Conservation (phyloP, 2,888 invertebrate species). For the Peribatodes rhomboidaria region DNA sequence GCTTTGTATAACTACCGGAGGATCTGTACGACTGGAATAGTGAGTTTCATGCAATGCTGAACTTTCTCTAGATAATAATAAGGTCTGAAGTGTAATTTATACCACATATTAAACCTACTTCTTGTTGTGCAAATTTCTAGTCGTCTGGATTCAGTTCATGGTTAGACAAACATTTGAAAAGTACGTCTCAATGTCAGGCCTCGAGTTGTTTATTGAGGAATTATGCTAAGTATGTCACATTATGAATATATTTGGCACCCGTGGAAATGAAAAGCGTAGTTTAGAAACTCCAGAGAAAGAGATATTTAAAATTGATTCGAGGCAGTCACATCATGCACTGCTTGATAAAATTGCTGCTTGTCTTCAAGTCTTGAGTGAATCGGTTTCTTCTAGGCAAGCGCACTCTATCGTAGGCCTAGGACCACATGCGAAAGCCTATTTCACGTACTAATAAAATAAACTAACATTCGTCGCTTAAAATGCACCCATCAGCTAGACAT, state of each 20-base stretch:
- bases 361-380: too few species aligned
- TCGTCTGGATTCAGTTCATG: constrained; percentile 64
- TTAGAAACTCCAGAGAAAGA: too few species aligned
- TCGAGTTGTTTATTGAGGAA: constrained; percentile 42
- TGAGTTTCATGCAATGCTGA: constrained; percentile 39
- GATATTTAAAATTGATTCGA: too few species aligned
- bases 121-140: constrained; percentile 49
- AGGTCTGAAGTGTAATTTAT: neutral
- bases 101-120: neutral
- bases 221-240: constrained; percentile 33
- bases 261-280: neutral
- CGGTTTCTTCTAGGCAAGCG: too few species aligned
- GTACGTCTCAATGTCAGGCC: constrained; percentile 59
- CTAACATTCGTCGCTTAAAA: too few species aligned
- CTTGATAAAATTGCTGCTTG: too few species aligned
- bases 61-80: neutral
- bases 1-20: constrained; percentile 60
- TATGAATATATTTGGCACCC: constrained; percentile 52
- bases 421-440: too few species aligned
- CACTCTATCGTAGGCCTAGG: too few species aligned
- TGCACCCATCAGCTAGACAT: too few species aligned
- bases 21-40: constrained; percentile 45
- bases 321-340: too few species aligned
- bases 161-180: constrained; percentile 61
- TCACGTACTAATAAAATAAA: too few species aligned